Evolutionary conservation across 2,888 invertebrate genomes (phyloP).

Genomic region (Phaedon cochleariae): DNA sequence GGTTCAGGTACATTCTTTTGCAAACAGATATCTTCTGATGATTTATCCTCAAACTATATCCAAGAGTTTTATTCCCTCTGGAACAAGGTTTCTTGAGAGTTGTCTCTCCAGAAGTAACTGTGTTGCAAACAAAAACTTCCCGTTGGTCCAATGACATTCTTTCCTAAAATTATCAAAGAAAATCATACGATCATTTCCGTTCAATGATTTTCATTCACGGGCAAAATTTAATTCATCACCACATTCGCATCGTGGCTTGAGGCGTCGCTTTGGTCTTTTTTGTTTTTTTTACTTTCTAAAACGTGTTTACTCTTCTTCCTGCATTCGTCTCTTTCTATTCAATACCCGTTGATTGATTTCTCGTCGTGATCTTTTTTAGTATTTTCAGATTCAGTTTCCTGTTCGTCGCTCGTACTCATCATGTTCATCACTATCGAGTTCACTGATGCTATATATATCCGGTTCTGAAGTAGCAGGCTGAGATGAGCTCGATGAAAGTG

Average conservation of each 20-base stretch:
- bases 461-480: neutral
- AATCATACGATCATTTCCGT: constrained; percentile 10
- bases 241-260: constrained; percentile 26
- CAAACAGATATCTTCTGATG: constrained; percentile 24
- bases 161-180: constrained; percentile 24
- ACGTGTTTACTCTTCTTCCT: constrained; percentile 22
- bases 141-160: constrained; percentile 25
- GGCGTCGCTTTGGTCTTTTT: constrained; percentile 11
- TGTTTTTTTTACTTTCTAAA: constrained; percentile 24
- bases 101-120: constrained; percentile 8
- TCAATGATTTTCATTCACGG: constrained; percentile 1
- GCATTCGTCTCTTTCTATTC: too few species aligned
- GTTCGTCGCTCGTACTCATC: constrained; percentile 1
- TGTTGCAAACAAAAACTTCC: constrained; percentile 27
- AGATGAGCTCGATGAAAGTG: too few species aligned
- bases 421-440: neutral
- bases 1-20: constrained; percentile 22
- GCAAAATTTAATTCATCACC: constrained; percentile 10
- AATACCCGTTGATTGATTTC: too few species aligned
- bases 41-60: constrained; percentile 12
- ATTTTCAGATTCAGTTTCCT: neutral
- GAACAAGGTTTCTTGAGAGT: neutral
- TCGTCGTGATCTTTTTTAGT: too few species aligned
- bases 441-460: constrained; percentile 1
- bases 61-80: constrained; percentile 11